Base-by-base conservation (phyloP, 2,113 vertebrate genomes). In the Scopus umbretta region DNA sequence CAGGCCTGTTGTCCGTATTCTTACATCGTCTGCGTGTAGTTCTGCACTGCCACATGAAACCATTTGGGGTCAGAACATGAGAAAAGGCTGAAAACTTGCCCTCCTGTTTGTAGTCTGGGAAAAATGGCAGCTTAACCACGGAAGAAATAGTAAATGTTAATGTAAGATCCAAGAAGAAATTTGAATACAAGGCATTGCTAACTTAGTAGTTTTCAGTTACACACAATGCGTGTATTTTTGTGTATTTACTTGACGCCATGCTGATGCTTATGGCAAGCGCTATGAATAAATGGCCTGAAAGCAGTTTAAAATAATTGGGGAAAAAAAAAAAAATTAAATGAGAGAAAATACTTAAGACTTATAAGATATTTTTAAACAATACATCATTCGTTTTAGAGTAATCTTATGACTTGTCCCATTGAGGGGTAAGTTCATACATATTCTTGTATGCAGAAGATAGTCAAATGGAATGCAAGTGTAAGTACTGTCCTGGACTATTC, bases 241-340 rank as follows among this genome's bases (percentile, higher is more conserved):
- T 65, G 15, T 27, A 19, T 70, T 55, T 78, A 21, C 20, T n/a
- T 74, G 63, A 40, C 30, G 67, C 42, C 23, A 8, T 0, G 0
- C 56, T 63, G n/a, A 30, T 68, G n/a, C 40, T 73, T 78, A 43
- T 74, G 38, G 55, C 22, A 43, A 75, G 36, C 38, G 25, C 40
- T 45, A 3, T 26, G 45, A 55, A 29, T 56, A 82, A 82, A 50
- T 42, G 32, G 10, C 17, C 32, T 42, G 34, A 88, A 23, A 85
- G 20, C 9, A 40, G 29, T 67, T 85, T 32, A 81, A 81, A 78
- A 50, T 49, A n/a, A 7, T 32, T 25, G 32, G n/a, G n/a, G n/a
- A n/a, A n/a, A 7, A 53, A 63, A n/a, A 10, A 13, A 34, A 66
- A 40, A 42, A 7, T 34, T 43, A 73, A 38, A n/a, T 42, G 21